These are phyloP conservation scores for Agapostemon virescens DNA, from an alignment of 2,888 invertebrate species.

Conservation along the genomic window DNA sequence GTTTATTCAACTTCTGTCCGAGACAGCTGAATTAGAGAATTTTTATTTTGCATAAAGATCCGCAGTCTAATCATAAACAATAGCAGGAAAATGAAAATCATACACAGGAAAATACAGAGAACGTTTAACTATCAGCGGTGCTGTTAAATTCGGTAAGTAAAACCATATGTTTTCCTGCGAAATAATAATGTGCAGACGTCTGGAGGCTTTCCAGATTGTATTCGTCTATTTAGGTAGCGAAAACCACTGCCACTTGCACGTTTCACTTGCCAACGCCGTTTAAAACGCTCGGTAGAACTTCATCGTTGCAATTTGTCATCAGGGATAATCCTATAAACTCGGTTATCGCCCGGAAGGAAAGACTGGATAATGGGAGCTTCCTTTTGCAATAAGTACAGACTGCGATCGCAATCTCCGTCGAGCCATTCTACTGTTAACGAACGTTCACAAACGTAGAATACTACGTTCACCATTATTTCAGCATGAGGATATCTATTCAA, in stretches of 20 bases:
- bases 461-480: neutral
- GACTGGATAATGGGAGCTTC: neutral
- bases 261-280: slow-evolving; percentile 32
- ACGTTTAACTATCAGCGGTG: neutral
- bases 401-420: neutral
- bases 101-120: neutral
- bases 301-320: slow-evolving; percentile 23
- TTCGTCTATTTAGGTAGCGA: slow-evolving; percentile 30
- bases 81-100: neutral
- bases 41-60: neutral
- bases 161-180: slow-evolving; percentile 18
- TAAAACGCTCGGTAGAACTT: neutral
- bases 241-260: slow-evolving; percentile 37
- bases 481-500: neutral
- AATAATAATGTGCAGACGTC: slow-evolving; percentile 35
- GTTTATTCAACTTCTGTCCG: too few relatives aligned
- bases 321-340: slow-evolving; percentile 18
- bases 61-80: too few relatives aligned
- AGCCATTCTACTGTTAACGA: neutral
- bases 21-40: too few relatives aligned
- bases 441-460: neutral
- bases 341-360: neutral
- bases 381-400: neutral
- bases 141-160: slow-evolving; percentile 8
- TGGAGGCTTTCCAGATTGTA: slow-evolving; percentile 32